Conservation (phyloP, 2,888 invertebrate species). For the Phengaris alcon region DNA sequence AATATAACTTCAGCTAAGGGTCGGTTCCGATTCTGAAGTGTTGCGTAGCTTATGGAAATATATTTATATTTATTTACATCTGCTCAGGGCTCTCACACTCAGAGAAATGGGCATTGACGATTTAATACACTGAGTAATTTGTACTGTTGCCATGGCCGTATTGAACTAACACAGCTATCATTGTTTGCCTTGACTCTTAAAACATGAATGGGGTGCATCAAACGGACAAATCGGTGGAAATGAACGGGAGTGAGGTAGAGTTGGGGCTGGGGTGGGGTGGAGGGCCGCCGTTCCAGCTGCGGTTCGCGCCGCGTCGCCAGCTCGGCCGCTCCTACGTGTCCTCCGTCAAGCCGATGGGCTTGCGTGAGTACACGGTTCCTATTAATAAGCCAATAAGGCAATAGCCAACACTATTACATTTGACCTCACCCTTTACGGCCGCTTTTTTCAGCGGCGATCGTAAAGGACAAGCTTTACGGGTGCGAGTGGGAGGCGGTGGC, state of each 20-base stretch:
- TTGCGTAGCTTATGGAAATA: no score
- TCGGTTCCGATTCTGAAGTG: no score
- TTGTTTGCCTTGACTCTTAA: no score
- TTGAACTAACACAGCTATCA: background rate
- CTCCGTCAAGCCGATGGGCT: slow-evolving; percentile 55
- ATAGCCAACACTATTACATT: background rate
- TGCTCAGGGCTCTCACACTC: no score
- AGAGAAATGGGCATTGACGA: no score
- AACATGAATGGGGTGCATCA: background rate
- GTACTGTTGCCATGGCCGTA: background rate
- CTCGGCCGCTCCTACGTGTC: slow-evolving; percentile 41
- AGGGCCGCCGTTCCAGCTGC: slow-evolving; percentile 60
- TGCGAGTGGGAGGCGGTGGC: slow-evolving; percentile 39
- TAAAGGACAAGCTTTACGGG: slow-evolving; percentile 58
- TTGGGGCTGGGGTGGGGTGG: slow-evolving; percentile 24
- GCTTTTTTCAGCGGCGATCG: slow-evolving; percentile 52
- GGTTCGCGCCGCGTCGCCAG: slow-evolving; percentile 45
- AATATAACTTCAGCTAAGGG: no score
- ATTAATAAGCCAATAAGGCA: no score
- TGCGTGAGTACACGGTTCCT: slow-evolving; percentile 51
- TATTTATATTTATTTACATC: no score
- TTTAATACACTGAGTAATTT: background rate
- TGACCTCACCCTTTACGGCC: background rate
- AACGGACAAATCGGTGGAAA: background rate
- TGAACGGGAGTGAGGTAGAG: slow-evolving; percentile 24